Percentiles rank a stretch among this genome's conserved stretches.
Evolutionary conservation across 2,888 invertebrate species (phyloP).

Genomic region (Trichogramma dendrolimi): DNA sequence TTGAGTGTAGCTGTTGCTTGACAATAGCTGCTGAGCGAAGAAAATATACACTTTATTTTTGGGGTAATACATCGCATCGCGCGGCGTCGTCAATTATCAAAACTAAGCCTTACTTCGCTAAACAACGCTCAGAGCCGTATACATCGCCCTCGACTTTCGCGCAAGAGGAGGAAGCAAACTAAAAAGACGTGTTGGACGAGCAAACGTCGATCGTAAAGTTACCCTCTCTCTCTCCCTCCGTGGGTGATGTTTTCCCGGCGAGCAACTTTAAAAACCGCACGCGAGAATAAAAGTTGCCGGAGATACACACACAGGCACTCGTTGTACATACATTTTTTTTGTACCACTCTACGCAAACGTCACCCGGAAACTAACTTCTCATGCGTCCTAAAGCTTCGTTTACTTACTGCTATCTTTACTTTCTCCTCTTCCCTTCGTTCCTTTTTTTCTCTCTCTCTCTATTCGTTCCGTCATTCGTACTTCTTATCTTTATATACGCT

Average conservation of each 20-base stretch:
- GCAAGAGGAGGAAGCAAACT: not conserved
- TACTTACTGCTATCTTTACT: not conserved
- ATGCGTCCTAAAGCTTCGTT: not conserved
- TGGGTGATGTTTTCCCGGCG: too few relatives aligned
- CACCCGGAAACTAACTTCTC: conserved; percentile 10
- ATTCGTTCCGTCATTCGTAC: not conserved
- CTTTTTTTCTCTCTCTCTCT: not conserved
- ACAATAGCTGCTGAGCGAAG: too few relatives aligned
- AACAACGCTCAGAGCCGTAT: not conserved
- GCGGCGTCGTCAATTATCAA: conserved; percentile 23
- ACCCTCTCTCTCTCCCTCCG: conserved; percentile 13
- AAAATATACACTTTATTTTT: conserved; percentile 10
- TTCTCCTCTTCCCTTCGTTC: not conserved
- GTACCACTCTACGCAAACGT: conserved; percentile 5
- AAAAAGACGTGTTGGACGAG: not conserved
- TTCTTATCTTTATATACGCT: conserved; percentile 3
- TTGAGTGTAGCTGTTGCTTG: too few relatives aligned
- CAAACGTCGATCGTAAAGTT: conserved; percentile 23
- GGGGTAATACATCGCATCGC: not conserved
- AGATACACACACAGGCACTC: not conserved
- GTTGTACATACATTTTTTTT: too few relatives aligned
- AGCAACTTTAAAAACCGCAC: conserved; percentile 20
- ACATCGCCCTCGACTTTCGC: not conserved
- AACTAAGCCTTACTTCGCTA: conserved; percentile 12
- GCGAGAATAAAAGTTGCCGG: conserved; percentile 21